Percentiles rank a stretch among this genome's conserved stretches.
phyloP scores from a whole-genome alignment of 2,797 vertebrate genomes.

The Odontamblyopus rebecca region DNA sequence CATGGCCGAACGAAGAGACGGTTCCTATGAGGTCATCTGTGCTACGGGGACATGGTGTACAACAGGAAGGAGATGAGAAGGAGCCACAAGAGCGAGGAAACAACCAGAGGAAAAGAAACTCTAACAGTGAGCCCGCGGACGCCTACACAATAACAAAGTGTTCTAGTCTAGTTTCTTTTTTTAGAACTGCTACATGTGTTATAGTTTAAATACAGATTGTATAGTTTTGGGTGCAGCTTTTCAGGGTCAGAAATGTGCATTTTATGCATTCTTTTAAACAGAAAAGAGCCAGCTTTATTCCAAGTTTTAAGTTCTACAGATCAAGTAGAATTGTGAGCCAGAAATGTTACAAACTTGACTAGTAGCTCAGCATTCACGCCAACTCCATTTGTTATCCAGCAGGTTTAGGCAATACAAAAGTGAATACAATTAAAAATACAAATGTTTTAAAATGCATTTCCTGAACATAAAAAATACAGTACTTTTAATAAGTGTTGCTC shows the following conservation, averaged over 20 bases:
- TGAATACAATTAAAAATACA: too few species aligned
- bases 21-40: slow-evolving; percentile 16
- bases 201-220: not conserved
- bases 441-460: too few species aligned
- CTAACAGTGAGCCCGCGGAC: not conserved
- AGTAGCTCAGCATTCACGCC: not conserved
- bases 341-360: not conserved
- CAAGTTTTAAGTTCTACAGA: not conserved
- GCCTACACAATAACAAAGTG: not conserved
- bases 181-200: not conserved
- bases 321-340: not conserved
- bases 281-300: not conserved
- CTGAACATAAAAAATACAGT: too few species aligned
- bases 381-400: not conserved
- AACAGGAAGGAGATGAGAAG: slow-evolving; percentile 8
- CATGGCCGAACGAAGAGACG: slow-evolving; percentile 32
- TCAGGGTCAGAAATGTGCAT: not conserved
- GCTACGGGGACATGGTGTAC: slow-evolving; percentile 48
- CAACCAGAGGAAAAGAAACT: not conserved
- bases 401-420: too few species aligned
- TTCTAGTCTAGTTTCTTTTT: not conserved
- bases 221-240: not conserved
- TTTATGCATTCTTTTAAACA: not conserved
- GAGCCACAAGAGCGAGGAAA: slow-evolving; percentile 8
- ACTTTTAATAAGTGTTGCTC: too few species aligned